These are phyloP conservation scores for Drosophila sproati DNA, from an alignment of 1,140 invertebrate species.

Conservation along the genomic window DNA sequence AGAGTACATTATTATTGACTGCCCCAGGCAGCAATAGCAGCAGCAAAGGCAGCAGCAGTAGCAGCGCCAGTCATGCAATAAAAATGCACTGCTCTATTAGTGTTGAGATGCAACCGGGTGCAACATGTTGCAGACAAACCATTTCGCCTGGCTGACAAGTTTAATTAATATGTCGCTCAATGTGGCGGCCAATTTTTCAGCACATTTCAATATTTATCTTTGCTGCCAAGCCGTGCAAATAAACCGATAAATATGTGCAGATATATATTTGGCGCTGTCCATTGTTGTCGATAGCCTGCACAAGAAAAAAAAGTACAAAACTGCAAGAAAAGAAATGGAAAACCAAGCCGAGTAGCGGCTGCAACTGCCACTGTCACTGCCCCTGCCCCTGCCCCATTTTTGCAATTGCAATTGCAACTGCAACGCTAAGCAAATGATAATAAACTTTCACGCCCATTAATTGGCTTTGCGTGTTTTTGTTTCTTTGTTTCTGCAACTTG, in stretches of 20 bases:
- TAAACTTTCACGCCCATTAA: slow-evolving; percentile 83
- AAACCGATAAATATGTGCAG: slow-evolving; percentile 66
- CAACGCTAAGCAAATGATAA: slow-evolving; percentile 67
- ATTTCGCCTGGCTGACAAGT: slow-evolving; percentile 19
- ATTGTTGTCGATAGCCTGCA: slow-evolving; percentile 25
- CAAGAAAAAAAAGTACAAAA: background rate
- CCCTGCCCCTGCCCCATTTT: slow-evolving; percentile 20
- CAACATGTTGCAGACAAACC: slow-evolving; percentile 20
- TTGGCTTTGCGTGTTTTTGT: slow-evolving; percentile 64
- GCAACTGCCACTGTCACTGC: slow-evolving; percentile 11
- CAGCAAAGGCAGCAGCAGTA: slow-evolving; percentile 18
- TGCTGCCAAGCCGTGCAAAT: slow-evolving; percentile 64
- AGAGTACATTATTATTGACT: slow-evolving; percentile 42
- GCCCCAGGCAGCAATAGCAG: slow-evolving; percentile 34
- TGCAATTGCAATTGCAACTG: slow-evolving; percentile 16
- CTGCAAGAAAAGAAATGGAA: slow-evolving; percentile 1
- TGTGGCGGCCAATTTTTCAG: slow-evolving; percentile 59
- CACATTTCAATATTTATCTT: slow-evolving; percentile 69
- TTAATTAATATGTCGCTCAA: slow-evolving; percentile 65
- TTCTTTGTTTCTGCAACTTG: slow-evolving; percentile 30
- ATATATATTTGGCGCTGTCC: slow-evolving; percentile 30
- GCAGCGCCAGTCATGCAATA: slow-evolving; percentile 23
- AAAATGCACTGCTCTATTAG: slow-evolving; percentile 8
- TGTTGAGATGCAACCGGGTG: background rate
- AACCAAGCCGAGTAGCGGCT: slow-evolving; percentile 43